Evolutionary conservation across 2,888 invertebrate genomes (phyloP).

Genomic region (Parnassius mnemosyne): DNA sequence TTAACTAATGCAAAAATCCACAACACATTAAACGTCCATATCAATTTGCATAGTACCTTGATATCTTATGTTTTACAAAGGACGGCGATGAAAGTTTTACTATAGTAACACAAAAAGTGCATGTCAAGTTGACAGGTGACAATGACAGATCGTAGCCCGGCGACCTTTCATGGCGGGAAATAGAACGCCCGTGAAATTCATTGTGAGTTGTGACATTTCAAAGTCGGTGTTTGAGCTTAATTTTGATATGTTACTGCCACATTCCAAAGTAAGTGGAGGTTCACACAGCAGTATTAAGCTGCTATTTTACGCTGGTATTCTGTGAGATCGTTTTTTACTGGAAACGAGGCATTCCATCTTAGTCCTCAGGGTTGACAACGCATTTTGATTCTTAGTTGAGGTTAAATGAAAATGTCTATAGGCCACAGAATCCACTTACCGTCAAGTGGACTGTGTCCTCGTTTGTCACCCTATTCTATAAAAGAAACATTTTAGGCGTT

Average conservation of each 20-base stretch:
- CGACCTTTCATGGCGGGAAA: slow-evolving; percentile 31
- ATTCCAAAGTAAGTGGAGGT: background rate
- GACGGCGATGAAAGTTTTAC: slow-evolving; percentile 15
- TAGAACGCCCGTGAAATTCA: slow-evolving; percentile 29
- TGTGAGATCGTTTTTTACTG: too few species aligned
- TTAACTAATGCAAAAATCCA: too few species aligned
- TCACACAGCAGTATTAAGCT: too few species aligned
- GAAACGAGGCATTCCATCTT: too few species aligned
- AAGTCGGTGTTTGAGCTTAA: slow-evolving; percentile 22
- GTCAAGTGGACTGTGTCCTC: too few species aligned
- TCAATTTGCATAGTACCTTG: slow-evolving; percentile 11
- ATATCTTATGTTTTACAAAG: slow-evolving; percentile 11
- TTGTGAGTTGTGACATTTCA: slow-evolving; percentile 31
- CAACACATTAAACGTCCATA: background rate
- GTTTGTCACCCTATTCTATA: too few species aligned
- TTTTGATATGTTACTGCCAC: slow-evolving; percentile 12
- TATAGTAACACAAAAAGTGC: slow-evolving; percentile 28
- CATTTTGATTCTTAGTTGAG: too few species aligned
- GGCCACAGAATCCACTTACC: too few species aligned
- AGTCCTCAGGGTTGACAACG: too few species aligned
- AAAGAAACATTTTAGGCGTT: too few species aligned
- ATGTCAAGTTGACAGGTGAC: slow-evolving; percentile 34
- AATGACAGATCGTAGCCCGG: slow-evolving; percentile 32
- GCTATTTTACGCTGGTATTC: too few species aligned
- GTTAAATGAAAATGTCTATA: too few species aligned